These are phyloP conservation scores for Lycaena phlaeas DNA, from an alignment of 2,888 invertebrate genomes.

Conservation along the genomic window DNA sequence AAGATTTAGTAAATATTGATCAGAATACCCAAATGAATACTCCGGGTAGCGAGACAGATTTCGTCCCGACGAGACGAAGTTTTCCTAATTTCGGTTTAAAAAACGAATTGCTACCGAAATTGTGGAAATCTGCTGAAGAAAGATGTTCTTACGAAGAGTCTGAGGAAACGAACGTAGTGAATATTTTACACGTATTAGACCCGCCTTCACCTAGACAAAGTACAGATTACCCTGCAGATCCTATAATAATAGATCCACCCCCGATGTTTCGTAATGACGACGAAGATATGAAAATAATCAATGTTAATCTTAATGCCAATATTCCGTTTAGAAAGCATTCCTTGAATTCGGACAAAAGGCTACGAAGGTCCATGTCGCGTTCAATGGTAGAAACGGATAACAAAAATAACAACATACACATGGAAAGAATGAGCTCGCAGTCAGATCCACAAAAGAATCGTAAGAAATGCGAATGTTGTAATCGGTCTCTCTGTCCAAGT, in stretches of 20 bases:
- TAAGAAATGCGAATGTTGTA: conserved; percentile 74
- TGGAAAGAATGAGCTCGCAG: conserved; percentile 60
- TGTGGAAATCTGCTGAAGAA: conserved; percentile 62
- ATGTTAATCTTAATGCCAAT: conserved; percentile 50
- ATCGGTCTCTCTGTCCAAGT: conserved; percentile 76
- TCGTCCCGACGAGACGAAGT: conserved; percentile 72
- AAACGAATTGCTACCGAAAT: conserved; percentile 42
- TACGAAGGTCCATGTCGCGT: conserved; percentile 56
- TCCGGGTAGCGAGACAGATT: conserved; percentile 45
- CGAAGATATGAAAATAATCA: conserved; percentile 54
- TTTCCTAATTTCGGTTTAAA: conserved; percentile 76
- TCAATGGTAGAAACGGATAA: conserved; percentile 60
- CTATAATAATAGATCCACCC: conserved; percentile 70
- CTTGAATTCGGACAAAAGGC: conserved; percentile 74
- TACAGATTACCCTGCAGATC: conserved; percentile 38
- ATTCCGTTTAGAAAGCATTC: conserved; percentile 69
- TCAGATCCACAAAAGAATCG: conserved; percentile 47
- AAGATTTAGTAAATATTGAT: conserved; percentile 78
- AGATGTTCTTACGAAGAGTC: conserved; percentile 34
- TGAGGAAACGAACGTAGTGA: conserved; percentile 28
- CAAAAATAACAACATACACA: conserved; percentile 37
- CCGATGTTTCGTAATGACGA: conserved; percentile 73
- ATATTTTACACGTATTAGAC: conserved; percentile 44
- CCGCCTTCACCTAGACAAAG: conserved; percentile 52
- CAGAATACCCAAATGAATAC: conserved; percentile 70